phyloP scores from a whole-genome alignment of 2,888 invertebrate genomes.

The Mythimna pallens region DNA sequence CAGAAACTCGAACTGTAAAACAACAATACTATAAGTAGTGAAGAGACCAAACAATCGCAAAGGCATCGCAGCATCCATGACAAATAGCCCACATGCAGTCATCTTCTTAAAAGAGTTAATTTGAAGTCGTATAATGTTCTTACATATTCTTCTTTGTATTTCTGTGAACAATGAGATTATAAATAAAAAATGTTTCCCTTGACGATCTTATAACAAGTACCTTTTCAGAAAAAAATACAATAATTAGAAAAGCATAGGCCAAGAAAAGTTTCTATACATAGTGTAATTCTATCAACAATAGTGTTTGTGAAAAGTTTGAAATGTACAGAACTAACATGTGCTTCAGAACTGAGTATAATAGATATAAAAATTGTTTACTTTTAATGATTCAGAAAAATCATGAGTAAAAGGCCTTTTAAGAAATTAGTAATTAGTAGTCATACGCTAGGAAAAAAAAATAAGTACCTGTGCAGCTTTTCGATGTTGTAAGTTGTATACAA shows the following conservation, averaged over 20 bases:
- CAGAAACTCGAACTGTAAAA: constrained; percentile 36
- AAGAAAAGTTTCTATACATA: too few relatives aligned
- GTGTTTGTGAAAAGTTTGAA: background rate
- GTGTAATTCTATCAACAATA: background rate
- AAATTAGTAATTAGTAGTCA: too few relatives aligned
- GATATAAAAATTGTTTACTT: too few relatives aligned
- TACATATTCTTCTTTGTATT: constrained; percentile 16
- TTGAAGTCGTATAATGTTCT: constrained; percentile 22
- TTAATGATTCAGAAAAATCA: too few relatives aligned
- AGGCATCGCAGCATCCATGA: constrained; percentile 6
- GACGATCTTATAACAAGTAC: background rate
- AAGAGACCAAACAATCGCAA: constrained; percentile 7
- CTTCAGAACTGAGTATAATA: background rate
- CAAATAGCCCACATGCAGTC: constrained; percentile 21
- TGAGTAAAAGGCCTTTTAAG: too few relatives aligned
- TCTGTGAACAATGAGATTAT: constrained; percentile 7
- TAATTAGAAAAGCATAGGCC: background rate
- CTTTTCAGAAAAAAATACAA: background rate
- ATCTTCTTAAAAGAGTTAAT: constrained; percentile 12
- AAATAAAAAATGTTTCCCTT: background rate
- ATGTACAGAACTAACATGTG: background rate
- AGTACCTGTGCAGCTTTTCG: constrained; percentile 14
- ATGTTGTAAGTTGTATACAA: background rate
- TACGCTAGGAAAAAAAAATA: too few relatives aligned
- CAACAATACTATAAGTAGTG: constrained; percentile 2